These are phyloP conservation scores for Tachycineta bicolor DNA, from an alignment of 2,113 vertebrate genomes.

Conservation along the genomic window DNA sequence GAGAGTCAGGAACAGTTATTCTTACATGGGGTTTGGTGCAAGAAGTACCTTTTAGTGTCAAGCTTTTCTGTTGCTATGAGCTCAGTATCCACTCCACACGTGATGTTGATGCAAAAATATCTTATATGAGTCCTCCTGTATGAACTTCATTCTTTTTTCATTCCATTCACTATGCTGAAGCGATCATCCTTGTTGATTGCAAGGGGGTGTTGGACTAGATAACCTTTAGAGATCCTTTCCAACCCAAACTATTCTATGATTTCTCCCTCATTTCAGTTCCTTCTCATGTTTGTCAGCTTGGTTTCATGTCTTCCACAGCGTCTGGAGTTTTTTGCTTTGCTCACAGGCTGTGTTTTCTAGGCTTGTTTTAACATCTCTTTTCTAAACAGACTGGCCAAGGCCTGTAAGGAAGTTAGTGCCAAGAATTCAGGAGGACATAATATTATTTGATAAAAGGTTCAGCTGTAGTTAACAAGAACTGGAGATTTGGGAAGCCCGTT, in stretches of 20 bases:
- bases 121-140: neutral
- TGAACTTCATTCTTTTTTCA: neutral
- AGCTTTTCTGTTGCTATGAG: slow-evolving; percentile 16
- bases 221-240: neutral
- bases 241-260: neutral
- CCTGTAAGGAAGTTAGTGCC: neutral
- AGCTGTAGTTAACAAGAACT: neutral
- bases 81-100: slow-evolving; percentile 15
- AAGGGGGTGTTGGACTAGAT: neutral
- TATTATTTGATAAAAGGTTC: neutral
- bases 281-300: neutral
- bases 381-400: neutral
- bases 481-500: neutral
- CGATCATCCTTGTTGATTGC: neutral
- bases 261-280: neutral
- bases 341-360: neutral
- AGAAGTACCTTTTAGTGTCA: neutral
- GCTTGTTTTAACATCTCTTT: neutral
- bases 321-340: neutral
- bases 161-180: neutral
- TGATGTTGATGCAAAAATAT: slow-evolving; percentile 25
- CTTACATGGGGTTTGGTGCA: slow-evolving; percentile 59
- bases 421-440: neutral
- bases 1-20: slow-evolving; percentile 41
- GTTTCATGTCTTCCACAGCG: neutral